Percentiles rank a stretch among this genome's conserved stretches.
Evolutionary conservation across 2,113 vertebrate genomes (phyloP).

Genomic region (Atherinomorus stipes): DNA sequence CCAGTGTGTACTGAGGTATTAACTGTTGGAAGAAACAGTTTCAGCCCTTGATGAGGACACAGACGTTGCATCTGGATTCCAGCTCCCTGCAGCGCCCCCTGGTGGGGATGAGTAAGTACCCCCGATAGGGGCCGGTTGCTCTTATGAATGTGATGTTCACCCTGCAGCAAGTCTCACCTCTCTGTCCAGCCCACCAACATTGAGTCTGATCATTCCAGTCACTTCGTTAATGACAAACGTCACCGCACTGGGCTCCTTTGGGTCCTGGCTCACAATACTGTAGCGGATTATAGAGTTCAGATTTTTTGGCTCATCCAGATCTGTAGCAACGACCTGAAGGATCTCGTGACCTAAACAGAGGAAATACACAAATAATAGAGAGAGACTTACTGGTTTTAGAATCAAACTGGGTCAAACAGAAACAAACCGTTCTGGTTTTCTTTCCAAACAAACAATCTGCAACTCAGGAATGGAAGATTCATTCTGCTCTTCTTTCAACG

Average conservation of each 20-base stretch:
- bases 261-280: slow-evolving; percentile 82
- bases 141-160: not conserved
- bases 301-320: slow-evolving; percentile 76
- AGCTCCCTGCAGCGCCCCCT: not conserved
- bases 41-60: no score
- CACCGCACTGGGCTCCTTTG: not conserved
- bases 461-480: no score
- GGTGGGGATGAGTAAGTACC: no score
- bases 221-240: slow-evolving; percentile 86
- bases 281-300: slow-evolving; percentile 85
- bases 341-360: slow-evolving; percentile 82
- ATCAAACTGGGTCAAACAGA: no score
- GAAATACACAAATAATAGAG: not conserved
- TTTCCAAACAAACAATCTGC: no score
- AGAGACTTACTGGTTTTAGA: not conserved
- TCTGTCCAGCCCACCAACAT: slow-evolving; percentile 82
- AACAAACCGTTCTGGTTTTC: no score
- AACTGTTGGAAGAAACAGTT: slow-evolving; percentile 72
- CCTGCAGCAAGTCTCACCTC: slow-evolving; percentile 87
- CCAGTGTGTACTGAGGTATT: slow-evolving; percentile 83
- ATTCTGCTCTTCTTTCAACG: no score
- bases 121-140: no score
- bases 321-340: slow-evolving; percentile 85
- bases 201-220: slow-evolving; percentile 85
- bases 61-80: not conserved